These are phyloP conservation scores for Cyclura pinguis DNA, from an alignment of 2,797 vertebrate species.

Conservation along the genomic window DNA sequence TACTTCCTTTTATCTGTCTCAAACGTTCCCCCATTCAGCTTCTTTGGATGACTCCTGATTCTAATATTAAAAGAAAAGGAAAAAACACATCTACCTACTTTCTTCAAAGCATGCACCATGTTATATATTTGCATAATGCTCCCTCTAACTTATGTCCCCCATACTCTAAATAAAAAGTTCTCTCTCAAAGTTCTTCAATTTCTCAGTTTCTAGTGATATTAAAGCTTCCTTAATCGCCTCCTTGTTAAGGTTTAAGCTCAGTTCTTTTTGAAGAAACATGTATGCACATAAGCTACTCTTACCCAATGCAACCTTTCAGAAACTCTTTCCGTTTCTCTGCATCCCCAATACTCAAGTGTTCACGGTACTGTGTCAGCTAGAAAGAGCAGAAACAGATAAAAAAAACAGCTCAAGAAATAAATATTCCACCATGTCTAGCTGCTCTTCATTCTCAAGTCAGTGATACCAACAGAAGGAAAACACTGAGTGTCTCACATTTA, in stretches of 20 bases:
- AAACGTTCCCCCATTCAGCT: not conserved
- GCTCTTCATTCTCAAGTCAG: not conserved
- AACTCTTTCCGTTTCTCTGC: conserved; percentile 91
- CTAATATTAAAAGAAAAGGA: not conserved
- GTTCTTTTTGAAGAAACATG: not conserved
- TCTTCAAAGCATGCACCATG: not conserved
- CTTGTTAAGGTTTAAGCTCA: not conserved
- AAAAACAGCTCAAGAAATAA: conserved; percentile 16
- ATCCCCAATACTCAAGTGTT: conserved; percentile 89
- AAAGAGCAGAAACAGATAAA: conserved; percentile 23
- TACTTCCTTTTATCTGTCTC: not conserved
- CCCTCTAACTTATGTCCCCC: not conserved
- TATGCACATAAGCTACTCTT: conserved; percentile 59
- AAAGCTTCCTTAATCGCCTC: not conserved
- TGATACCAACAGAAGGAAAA: not conserved
- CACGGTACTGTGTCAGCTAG: conserved; percentile 93
- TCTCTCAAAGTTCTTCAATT: not conserved
- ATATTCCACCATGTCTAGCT: not conserved
- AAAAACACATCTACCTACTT: not conserved
- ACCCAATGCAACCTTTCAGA: conserved; percentile 92
- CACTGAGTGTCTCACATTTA: not conserved
- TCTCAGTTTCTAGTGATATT: not conserved
- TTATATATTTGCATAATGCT: too few relatives aligned
- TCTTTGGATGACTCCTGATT: not conserved
- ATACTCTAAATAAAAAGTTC: not conserved